Conservation (phyloP, 2,113 vertebrate genomes). For the Caloenas nicobarica region DNA sequence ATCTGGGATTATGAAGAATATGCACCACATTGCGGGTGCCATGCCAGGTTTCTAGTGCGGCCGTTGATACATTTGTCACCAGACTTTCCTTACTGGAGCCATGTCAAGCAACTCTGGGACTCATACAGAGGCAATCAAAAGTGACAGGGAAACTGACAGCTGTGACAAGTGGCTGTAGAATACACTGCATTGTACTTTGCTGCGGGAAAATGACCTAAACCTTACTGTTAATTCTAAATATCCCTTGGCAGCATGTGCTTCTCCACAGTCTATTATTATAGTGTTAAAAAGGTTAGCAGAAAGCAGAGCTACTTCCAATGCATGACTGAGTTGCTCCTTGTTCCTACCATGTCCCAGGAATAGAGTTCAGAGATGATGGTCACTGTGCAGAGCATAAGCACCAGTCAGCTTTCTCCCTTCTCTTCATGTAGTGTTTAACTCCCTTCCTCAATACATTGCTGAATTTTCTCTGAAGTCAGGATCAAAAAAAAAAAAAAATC, state of each 20-base stretch:
- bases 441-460: not conserved
- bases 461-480: constrained; percentile 14
- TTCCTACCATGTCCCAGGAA: not conserved
- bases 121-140: not conserved
- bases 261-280: not conserved
- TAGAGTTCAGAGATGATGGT: not conserved
- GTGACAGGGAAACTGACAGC: not conserved
- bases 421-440: not conserved
- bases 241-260: not conserved
- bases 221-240: not conserved
- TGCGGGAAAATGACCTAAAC: not conserved
- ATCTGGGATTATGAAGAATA: not conserved
- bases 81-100: not conserved
- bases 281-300: not conserved
- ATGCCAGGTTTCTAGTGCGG: not conserved
- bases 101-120: not conserved
- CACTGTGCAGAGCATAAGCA: not conserved
- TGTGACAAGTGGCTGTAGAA: not conserved
- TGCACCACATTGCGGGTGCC: not conserved
- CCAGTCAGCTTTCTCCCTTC: not conserved
- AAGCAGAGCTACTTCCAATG: not conserved
- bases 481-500: not conserved
- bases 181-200: not conserved
- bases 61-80: not conserved
- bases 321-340: not conserved